Conservation (phyloP, 2,797 vertebrate species). For the Sphenodon punctatus region DNA sequence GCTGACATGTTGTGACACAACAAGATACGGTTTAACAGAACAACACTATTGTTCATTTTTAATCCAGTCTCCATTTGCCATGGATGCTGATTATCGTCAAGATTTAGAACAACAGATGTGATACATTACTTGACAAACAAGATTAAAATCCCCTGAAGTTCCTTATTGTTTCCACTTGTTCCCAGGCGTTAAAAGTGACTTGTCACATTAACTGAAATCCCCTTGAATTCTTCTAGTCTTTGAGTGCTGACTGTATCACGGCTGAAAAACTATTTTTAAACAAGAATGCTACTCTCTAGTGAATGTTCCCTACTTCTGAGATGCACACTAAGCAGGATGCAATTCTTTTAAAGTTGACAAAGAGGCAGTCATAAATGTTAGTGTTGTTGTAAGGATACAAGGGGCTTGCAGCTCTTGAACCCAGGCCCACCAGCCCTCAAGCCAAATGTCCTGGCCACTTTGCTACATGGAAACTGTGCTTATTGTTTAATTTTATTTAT, state of each 20-base stretch:
- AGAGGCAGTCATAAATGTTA: too few species aligned
- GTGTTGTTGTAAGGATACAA: too few species aligned
- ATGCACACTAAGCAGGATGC: neutral
- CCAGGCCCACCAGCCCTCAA: too few species aligned
- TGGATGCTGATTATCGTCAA: slow-evolving; percentile 41
- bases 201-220: slow-evolving; percentile 25
- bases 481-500: too few species aligned
- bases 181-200: slow-evolving; percentile 6
- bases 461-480: too few species aligned
- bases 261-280: slow-evolving; percentile 42
- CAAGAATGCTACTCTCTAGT: neutral
- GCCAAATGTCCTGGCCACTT: too few species aligned
- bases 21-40: neutral
- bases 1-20: neutral
- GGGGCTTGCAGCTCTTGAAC: too few species aligned
- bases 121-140: slow-evolving; percentile 66
- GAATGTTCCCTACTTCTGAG: neutral
- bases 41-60: neutral
- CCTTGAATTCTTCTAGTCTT: slow-evolving; percentile 17
- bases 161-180: slow-evolving; percentile 29
- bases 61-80: slow-evolving; percentile 41
- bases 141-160: slow-evolving; percentile 52
- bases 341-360: slow-evolving; percentile 34
- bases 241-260: neutral
- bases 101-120: slow-evolving; percentile 62